phyloP scores from a whole-genome alignment of 2,888 invertebrate species.

The Liposcelis brunnea region DNA sequence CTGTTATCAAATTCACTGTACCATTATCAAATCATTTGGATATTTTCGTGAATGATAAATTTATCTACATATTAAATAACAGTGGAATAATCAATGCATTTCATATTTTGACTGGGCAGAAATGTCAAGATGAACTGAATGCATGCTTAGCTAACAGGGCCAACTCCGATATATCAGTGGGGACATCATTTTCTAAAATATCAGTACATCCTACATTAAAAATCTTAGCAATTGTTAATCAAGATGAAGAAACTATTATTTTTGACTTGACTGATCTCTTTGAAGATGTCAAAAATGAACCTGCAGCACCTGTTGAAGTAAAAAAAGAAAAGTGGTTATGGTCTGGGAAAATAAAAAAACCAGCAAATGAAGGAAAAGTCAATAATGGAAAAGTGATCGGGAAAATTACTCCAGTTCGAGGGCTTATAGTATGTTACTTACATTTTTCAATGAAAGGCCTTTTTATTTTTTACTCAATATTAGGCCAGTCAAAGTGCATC shows the following conservation, averaged over 20 bases:
- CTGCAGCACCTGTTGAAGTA: background rate
- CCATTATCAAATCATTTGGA: conserved; percentile 9
- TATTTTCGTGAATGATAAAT: conserved; percentile 2
- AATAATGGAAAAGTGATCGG: background rate
- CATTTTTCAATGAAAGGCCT: conserved; percentile 3
- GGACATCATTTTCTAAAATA: background rate
- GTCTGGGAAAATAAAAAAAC: background rate
- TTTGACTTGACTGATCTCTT: background rate
- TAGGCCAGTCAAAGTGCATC: conserved; percentile 1
- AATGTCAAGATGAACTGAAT: conserved; percentile 11
- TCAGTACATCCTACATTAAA: background rate
- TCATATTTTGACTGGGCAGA: conserved; percentile 6
- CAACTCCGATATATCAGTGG: background rate
- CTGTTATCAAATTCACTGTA: conserved; percentile 5
- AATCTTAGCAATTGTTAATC: conserved; percentile 1
- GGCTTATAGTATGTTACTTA: background rate
- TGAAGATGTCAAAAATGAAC: background rate
- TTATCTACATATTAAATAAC: conserved; percentile 11
- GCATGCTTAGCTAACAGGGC: conserved; percentile 7
- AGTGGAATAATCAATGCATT: conserved; percentile 11
- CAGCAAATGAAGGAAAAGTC: background rate
- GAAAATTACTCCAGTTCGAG: background rate
- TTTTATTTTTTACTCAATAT: conserved; percentile 2
- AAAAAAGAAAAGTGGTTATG: conserved; percentile 7
- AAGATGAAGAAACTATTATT: background rate